A percentile compares a stretch with the other conserved stretches of the same genome.
Conservation (phyloP, 2,113 vertebrate species). For the Oreochromis spilurus region DNA sequence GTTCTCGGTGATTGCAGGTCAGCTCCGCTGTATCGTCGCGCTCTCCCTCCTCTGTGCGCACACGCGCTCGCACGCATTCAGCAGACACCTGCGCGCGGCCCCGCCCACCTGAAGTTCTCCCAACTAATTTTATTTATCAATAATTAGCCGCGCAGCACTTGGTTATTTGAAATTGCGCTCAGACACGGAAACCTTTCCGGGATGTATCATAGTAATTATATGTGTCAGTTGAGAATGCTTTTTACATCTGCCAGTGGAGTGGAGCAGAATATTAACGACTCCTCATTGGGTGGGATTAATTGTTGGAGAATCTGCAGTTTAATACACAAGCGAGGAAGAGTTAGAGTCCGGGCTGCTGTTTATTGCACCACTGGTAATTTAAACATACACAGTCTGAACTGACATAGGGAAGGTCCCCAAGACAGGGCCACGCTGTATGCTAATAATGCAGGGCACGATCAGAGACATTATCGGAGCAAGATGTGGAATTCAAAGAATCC, state of each 20-base stretch:
- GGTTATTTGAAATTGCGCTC: constrained; percentile 91
- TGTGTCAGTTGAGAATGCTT: constrained; percentile 66
- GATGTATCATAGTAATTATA: constrained; percentile 81
- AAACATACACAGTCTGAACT: neutral
- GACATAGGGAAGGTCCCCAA: neutral
- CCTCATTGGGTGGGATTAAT: constrained; percentile 38
- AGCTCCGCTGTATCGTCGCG: constrained; percentile 67
- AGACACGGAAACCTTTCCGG: constrained; percentile 90
- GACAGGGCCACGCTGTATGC: neutral
- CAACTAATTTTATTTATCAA: constrained; percentile 97
- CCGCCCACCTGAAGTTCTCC: constrained; percentile 88
- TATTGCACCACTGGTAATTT: neutral
- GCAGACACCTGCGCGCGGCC: constrained; percentile 85
- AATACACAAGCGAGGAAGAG: neutral
- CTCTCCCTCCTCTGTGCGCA: neutral
- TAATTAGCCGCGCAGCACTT: constrained; percentile 91
- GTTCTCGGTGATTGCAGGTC: constrained; percentile 84
- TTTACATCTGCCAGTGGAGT: constrained; percentile 69
- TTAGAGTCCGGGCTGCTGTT: neutral
- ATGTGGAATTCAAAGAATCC: neutral
- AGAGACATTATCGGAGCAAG: neutral
- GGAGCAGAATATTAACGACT: constrained; percentile 66
- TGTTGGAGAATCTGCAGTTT: constrained; percentile 23
- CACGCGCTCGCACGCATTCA: constrained; percentile 23
- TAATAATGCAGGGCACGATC: neutral